Percentiles rank a stretch among this genome's conserved stretches.
phyloP scores from a whole-genome alignment of 2,113 vertebrate species.

The Mungos mungo region DNA sequence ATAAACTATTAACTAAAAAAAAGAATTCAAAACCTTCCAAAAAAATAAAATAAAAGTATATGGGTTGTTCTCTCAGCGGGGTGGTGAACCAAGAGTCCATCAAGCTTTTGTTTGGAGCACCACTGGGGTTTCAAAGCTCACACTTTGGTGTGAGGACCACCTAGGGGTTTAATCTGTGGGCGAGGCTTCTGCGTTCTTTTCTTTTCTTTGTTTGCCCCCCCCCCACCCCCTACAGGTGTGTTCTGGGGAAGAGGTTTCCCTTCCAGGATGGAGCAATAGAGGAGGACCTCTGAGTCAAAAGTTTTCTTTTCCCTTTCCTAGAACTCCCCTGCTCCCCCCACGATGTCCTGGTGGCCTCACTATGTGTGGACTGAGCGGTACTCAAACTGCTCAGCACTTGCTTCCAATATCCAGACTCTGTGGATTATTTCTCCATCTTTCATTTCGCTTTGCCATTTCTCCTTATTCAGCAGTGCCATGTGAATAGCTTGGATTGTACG shows the following conservation, averaged over 20 bases:
- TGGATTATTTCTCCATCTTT: background rate
- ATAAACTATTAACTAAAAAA: too few relatives aligned
- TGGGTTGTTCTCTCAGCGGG: background rate
- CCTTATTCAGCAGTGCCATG: conserved; percentile 44
- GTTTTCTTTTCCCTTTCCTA: background rate
- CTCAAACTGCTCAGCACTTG: background rate
- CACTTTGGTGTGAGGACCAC: background rate
- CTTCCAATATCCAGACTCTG: background rate
- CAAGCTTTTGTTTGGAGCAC: background rate
- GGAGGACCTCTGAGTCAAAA: background rate
- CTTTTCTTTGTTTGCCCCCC: background rate
- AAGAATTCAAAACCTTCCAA: too few relatives aligned
- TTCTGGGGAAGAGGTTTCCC: background rate
- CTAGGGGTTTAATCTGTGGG: background rate
- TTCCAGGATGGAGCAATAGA: background rate
- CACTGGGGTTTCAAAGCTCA: background rate
- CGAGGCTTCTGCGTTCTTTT: background rate
- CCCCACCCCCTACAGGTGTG: background rate
- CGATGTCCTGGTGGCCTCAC: too few relatives aligned
- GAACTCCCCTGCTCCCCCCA: background rate
- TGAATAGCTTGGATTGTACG: conserved; percentile 61
- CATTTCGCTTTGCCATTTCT: background rate
- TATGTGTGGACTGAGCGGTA: too few relatives aligned
- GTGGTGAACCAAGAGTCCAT: background rate
- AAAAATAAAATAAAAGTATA: background rate